These are phyloP conservation scores for Furcula furcula DNA, from an alignment of 2,888 invertebrate species.

Conservation along the genomic window DNA sequence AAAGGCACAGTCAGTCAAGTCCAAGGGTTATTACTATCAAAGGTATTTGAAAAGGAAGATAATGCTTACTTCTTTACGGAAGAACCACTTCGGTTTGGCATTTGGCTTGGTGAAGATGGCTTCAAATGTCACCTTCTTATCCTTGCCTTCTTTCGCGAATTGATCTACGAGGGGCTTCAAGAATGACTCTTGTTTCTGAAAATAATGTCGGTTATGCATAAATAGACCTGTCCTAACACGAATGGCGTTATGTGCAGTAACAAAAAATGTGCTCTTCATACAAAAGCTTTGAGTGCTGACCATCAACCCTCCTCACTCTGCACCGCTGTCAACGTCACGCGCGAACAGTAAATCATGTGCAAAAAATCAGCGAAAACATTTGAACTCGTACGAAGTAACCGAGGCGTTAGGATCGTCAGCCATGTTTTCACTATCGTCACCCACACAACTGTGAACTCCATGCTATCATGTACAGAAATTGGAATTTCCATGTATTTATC, in stretches of 20 bases:
- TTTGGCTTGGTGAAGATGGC: constrained; percentile 98
- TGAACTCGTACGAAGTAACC: constrained; percentile 50
- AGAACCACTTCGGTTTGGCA: constrained; percentile 95
- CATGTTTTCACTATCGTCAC: constrained; percentile 54
- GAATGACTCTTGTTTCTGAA: constrained; percentile 96
- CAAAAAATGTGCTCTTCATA: constrained; percentile 72
- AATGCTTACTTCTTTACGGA: constrained; percentile 93
- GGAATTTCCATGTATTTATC: constrained; percentile 55
- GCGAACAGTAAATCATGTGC: constrained; percentile 52
- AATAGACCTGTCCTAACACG: constrained; percentile 14
- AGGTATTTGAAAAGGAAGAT: not conserved
- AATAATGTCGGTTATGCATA: constrained; percentile 21
- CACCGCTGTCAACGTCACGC: constrained; percentile 51
- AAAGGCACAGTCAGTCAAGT: not conserved
- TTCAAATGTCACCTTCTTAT: constrained; percentile 96
- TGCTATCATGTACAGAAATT: constrained; percentile 77
- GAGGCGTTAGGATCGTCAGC: constrained; percentile 74
- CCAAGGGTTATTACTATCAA: not conserved
- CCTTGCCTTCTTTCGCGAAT: constrained; percentile 97
- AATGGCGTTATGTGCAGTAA: constrained; percentile 46
- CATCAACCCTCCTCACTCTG: constrained; percentile 52
- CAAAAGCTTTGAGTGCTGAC: constrained; percentile 71
- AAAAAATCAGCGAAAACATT: constrained; percentile 58
- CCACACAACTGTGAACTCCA: constrained; percentile 62
- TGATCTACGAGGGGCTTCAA: constrained; percentile 97